A percentile compares a stretch with the other conserved stretches of the same genome.
These are phyloP conservation scores for Girardia tigrina DNA, from an alignment of 2,888 invertebrate species.

Conservation along the genomic window DNA sequence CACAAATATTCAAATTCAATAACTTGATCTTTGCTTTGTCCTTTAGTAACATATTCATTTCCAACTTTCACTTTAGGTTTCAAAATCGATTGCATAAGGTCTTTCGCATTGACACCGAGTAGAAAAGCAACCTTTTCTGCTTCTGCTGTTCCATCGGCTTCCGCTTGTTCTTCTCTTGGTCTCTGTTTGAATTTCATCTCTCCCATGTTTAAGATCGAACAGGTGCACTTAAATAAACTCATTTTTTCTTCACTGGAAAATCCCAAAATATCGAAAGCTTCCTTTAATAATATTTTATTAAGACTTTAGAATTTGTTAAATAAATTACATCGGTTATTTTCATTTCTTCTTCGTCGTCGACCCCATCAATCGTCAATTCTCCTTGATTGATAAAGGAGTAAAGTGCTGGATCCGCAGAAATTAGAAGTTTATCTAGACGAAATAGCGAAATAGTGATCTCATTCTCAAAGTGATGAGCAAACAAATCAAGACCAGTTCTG, in stretches of 20 bases:
- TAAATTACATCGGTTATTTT: slow-evolving; percentile 45
- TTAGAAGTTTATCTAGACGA: slow-evolving; percentile 62
- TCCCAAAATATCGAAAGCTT: slow-evolving; percentile 96
- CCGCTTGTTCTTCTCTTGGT: slow-evolving; percentile 87
- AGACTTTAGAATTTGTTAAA: too few species aligned
- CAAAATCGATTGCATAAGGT: slow-evolving; percentile 63
- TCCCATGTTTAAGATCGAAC: slow-evolving; percentile 98
- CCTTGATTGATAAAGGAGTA: slow-evolving; percentile 90
- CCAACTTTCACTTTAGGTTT: slow-evolving; percentile 92
- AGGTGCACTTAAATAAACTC: slow-evolving; percentile 90
- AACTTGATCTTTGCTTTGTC: slow-evolving; percentile 75
- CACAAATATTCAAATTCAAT: background rate
- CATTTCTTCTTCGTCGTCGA: slow-evolving; percentile 90
- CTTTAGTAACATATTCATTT: slow-evolving; percentile 95
- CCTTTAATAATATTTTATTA: too few species aligned
- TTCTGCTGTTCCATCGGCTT: slow-evolving; percentile 54
- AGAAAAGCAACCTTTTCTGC: slow-evolving; percentile 83
- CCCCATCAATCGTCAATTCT: slow-evolving; percentile 76
- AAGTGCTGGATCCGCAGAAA: slow-evolving; percentile 62
- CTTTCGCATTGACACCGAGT: slow-evolving; percentile 70
- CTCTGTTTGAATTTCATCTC: slow-evolving; percentile 99
- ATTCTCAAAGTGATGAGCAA: too few species aligned
- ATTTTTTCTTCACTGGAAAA: slow-evolving; percentile 84
- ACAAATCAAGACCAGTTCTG: too few species aligned
- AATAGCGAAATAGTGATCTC: background rate